Conservation (phyloP, 2,113 vertebrate genomes). For the Tetraodon nigroviridis region DNA sequence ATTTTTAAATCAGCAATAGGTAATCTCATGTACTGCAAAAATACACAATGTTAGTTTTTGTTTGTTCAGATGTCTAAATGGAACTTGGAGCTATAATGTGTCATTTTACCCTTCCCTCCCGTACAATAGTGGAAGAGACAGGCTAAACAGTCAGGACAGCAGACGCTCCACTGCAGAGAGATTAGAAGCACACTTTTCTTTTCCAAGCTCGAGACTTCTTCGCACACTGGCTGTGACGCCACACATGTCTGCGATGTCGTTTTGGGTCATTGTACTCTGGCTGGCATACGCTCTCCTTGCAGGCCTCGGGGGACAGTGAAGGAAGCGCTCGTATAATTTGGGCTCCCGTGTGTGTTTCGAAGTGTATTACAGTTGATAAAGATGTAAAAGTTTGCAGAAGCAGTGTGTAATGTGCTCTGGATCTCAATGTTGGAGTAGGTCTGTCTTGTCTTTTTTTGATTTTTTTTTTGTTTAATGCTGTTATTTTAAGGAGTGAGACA, state of each 20-base stretch:
- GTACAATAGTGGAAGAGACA: constrained; percentile 26
- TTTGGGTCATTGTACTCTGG: constrained; percentile 26
- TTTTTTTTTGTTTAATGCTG: constrained; percentile 20
- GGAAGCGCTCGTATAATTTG: constrained; percentile 22
- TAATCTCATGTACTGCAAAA: background rate
- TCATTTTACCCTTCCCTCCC: constrained; percentile 15
- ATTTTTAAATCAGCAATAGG: too few species aligned
- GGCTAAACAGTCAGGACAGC: background rate
- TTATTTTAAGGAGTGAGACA: constrained; percentile 16
- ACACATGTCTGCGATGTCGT: constrained; percentile 28
- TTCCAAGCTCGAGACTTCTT: constrained; percentile 34
- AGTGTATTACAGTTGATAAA: constrained; percentile 20
- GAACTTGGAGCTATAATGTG: background rate
- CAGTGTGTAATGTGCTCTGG: constrained; percentile 16
- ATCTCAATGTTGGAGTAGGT: constrained; percentile 12
- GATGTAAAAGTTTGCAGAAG: constrained; percentile 8
- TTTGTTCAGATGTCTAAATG: background rate
- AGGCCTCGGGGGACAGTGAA: constrained; percentile 39
- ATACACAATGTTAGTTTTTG: background rate
- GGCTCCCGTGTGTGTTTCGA: constrained; percentile 30
- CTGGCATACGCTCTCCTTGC: constrained; percentile 16
- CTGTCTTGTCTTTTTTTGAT: constrained; percentile 26
- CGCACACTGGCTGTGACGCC: constrained; percentile 17
- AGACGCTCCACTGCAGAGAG: constrained; percentile 23
- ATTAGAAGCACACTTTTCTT: constrained; percentile 38